phyloP scores from a whole-genome alignment of 2,797 vertebrate species.

The Phrynocephalus vlangalii region DNA sequence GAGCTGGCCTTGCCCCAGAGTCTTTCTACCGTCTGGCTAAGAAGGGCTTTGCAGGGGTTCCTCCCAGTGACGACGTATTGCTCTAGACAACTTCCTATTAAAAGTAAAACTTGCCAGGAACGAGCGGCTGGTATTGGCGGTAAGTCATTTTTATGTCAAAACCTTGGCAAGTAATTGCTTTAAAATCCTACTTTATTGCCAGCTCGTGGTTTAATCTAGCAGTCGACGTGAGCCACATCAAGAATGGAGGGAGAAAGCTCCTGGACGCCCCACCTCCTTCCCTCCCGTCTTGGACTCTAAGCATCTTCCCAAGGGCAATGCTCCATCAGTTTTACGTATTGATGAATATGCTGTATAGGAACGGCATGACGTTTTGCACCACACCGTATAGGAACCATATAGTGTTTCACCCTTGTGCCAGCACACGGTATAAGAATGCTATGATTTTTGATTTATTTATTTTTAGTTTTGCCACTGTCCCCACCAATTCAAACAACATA shows the following conservation, averaged over 20 bases:
- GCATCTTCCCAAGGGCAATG: not conserved
- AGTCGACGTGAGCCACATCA: conserved; percentile 1
- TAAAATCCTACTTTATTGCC: conserved; percentile 44
- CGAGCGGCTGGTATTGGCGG: not conserved
- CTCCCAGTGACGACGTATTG: not conserved
- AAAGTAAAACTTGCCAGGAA: not conserved
- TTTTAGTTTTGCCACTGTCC: too few relatives aligned
- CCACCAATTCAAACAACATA: not conserved
- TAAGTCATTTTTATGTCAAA: conserved; percentile 40
- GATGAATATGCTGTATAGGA: not conserved
- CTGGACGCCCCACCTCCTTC: too few relatives aligned
- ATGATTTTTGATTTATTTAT: too few relatives aligned
- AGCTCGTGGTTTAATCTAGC: conserved; percentile 30
- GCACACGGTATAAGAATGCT: too few relatives aligned
- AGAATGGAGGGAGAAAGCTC: not conserved
- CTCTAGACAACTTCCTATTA: not conserved
- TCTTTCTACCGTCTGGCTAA: not conserved
- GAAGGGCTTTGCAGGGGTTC: not conserved
- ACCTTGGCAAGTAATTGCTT: conserved; percentile 40
- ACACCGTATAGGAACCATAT: not conserved
- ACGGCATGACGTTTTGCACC: not conserved
- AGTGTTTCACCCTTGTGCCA: not conserved
- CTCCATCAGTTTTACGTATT: not conserved
- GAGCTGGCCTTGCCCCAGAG: too few relatives aligned
- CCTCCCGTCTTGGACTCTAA: not conserved